These are phyloP conservation scores for Ceuthmochares aereus DNA, from an alignment of 2,113 vertebrate species.

Conservation along the genomic window DNA sequence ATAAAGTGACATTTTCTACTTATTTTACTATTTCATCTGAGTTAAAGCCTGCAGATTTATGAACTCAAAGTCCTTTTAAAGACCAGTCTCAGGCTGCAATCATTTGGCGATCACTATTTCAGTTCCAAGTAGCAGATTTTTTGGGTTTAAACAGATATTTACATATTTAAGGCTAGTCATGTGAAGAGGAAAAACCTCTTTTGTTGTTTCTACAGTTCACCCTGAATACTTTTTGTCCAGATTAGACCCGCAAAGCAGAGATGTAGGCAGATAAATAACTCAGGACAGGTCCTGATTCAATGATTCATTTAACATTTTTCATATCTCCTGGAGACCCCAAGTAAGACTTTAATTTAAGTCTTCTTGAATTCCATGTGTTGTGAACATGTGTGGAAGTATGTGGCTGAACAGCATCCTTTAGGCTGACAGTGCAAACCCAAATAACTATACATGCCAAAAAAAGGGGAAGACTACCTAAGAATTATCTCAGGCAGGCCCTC, in stretches of 20 bases:
- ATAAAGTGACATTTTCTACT: neutral
- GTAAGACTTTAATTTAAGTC: neutral
- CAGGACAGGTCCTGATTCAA: neutral
- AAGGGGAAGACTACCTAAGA: neutral
- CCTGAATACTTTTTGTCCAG: neutral
- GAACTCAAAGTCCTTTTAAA: neutral
- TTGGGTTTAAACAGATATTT: neutral
- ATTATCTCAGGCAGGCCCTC: neutral
- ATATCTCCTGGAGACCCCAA: neutral
- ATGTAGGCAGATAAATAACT: neutral
- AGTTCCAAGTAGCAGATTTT: neutral
- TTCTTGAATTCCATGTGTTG: neutral
- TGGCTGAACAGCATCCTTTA: neutral
- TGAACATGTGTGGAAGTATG: neutral
- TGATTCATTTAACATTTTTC: neutral
- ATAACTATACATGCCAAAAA: neutral
- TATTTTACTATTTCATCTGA: neutral
- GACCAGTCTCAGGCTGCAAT: neutral
- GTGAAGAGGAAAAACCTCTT: neutral
- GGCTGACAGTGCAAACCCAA: neutral
- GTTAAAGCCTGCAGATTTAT: neutral
- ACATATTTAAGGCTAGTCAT: neutral
- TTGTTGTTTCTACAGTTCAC: neutral
- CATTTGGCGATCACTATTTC: neutral
- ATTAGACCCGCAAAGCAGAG: neutral